Conservation (phyloP, 2,888 invertebrate genomes). For the Catonia carolina region DNA sequence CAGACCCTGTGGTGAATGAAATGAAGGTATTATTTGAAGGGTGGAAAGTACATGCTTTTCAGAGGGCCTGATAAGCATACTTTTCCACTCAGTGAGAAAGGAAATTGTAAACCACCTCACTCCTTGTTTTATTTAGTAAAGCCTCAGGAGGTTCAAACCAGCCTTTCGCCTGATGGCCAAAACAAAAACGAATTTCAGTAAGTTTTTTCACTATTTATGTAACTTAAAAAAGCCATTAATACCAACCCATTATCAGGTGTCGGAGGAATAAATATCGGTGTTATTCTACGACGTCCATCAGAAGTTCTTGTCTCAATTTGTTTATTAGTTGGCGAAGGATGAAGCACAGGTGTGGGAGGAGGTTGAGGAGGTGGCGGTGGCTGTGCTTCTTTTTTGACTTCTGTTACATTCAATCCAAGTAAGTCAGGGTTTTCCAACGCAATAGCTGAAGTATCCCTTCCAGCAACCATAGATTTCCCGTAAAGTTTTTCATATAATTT, state of each 20-base stretch:
- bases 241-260: constrained; percentile 35
- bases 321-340: constrained; percentile 62
- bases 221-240: too few relatives aligned
- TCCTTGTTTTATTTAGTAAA: too few relatives aligned
- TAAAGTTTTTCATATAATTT: constrained; percentile 78
- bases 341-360: constrained; percentile 31
- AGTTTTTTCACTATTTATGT: too few relatives aligned
- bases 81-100: too few relatives aligned
- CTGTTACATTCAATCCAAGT: constrained; percentile 39
- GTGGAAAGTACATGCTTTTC: too few relatives aligned
- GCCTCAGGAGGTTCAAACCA: too few relatives aligned
- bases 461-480: constrained; percentile 63
- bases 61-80: too few relatives aligned
- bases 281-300: constrained; percentile 92
- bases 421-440: constrained; percentile 63
- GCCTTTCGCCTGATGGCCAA: too few relatives aligned
- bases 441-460: constrained; percentile 43
- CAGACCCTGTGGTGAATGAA: too few relatives aligned
- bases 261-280: constrained; percentile 84
- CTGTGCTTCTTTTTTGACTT: constrained; percentile 4
- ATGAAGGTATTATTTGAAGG: too few relatives aligned
- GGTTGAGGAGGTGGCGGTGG: constrained; percentile 30
- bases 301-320: constrained; percentile 92
- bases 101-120: too few relatives aligned
- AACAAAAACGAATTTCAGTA: too few relatives aligned